These are phyloP conservation scores for Parazoanthus swiftii DNA, from an alignment of 92 coral and sea anemone genomes.

Conservation along the genomic window DNA sequence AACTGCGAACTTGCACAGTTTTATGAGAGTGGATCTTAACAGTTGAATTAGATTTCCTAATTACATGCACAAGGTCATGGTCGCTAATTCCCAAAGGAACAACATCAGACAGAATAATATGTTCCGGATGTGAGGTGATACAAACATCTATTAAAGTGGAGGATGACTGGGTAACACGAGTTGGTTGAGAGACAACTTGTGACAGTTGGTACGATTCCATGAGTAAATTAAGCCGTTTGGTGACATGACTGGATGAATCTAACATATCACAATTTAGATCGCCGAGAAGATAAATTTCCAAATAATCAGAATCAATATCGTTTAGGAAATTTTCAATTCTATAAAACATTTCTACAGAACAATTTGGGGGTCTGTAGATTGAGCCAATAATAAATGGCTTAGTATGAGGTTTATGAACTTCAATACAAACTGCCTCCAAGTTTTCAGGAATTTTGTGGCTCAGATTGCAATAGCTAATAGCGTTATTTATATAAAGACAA, in stretches of 20 bases:
- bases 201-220: constrained; percentile 42
- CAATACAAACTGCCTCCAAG: constrained; percentile 47
- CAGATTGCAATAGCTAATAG: constrained; percentile 13
- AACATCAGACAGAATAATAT: constrained; percentile 11
- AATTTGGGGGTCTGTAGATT: constrained; percentile 50
- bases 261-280: constrained; percentile 44
- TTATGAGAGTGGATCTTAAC: constrained; percentile 20
- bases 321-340: constrained; percentile 30
- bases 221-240: constrained; percentile 33
- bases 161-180: constrained; percentile 23
- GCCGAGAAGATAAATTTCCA: constrained; percentile 35
- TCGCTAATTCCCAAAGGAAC: constrained; percentile 38
- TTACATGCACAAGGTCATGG: constrained; percentile 41
- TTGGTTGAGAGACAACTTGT: constrained; percentile 40
- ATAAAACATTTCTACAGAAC: constrained; percentile 22
- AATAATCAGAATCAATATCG: constrained; percentile 35
- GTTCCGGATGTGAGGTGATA: constrained; percentile 27
- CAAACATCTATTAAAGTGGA: too few species aligned
- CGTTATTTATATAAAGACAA: constrained; percentile 39
- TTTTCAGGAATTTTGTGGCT: constrained; percentile 23
- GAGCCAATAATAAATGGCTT: constrained; percentile 40
- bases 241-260: neutral
- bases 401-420: constrained; percentile 41
- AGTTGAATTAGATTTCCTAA: constrained; percentile 13
- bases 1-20: constrained; percentile 35